Conservation (phyloP, 2,888 invertebrate species). For the Drosophila melanosoma region DNA sequence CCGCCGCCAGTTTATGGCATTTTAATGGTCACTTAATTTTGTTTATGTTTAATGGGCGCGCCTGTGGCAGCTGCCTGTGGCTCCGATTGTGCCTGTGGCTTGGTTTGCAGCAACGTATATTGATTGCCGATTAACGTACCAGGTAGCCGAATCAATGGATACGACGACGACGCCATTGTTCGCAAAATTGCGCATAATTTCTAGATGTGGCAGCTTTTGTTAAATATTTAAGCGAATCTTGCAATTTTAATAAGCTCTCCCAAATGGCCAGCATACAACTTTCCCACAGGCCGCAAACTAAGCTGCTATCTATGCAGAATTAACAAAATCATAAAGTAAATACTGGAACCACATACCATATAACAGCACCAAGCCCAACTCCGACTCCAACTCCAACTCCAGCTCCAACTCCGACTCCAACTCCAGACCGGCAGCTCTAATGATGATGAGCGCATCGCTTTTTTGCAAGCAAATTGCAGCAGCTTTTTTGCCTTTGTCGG, state of each 20-base stretch:
- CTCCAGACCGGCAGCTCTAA: constrained; percentile 55
- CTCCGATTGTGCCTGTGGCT: constrained; percentile 12
- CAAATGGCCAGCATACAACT: constrained; percentile 42
- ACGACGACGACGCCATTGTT: constrained; percentile 66
- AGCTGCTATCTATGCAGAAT: constrained; percentile 59
- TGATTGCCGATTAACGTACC: constrained; percentile 76
- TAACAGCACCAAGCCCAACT: constrained; percentile 31
- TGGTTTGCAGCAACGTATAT: constrained; percentile 53
- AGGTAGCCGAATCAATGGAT: constrained; percentile 46
- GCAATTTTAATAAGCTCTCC: constrained; percentile 74
- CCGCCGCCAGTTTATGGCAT: constrained; percentile 85
- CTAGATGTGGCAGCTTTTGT: constrained; percentile 41
- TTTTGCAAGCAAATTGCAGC: constrained; percentile 80
- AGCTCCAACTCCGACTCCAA: background rate
- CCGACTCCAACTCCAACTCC: constrained; percentile 6
- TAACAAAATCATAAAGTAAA: constrained; percentile 79
- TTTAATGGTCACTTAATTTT: constrained; percentile 86
- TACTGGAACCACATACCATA: constrained; percentile 54
- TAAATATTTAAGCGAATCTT: constrained; percentile 59
- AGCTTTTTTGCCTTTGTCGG: constrained; percentile 79
- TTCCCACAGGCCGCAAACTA: constrained; percentile 48
- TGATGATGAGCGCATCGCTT: constrained; percentile 81
- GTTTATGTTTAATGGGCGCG: constrained; percentile 85
- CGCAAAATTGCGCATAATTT: constrained; percentile 76
- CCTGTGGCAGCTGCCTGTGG: constrained; percentile 69